A percentile compares a stretch with the other conserved stretches of the same genome.
Evolutionary conservation across 1,140 invertebrate genomes (phyloP).

Genomic region (Scylla paramamosain): DNA sequence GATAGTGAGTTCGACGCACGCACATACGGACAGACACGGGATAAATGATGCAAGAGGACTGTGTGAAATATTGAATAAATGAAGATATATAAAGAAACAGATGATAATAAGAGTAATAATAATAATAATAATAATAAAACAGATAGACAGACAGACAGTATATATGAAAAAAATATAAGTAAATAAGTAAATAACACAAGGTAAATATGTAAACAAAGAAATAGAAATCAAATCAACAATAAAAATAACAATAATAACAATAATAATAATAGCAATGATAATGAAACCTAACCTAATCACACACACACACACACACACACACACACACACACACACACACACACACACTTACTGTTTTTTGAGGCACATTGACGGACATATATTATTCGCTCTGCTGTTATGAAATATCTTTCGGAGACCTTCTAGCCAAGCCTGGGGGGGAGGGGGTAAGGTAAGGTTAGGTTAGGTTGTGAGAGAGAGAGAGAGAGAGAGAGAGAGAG

Average conservation of each 20-base stretch:
- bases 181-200: too few relatives aligned
- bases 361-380: constrained; percentile 98
- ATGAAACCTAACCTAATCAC: too few relatives aligned
- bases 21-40: not conserved
- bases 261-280: too few relatives aligned
- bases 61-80: not conserved
- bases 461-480: not conserved
- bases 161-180: too few relatives aligned
- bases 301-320: too few relatives aligned
- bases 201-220: too few relatives aligned
- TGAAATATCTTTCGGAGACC: constrained; percentile 96
- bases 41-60: not conserved
- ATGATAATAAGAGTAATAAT: not conserved
- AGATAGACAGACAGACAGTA: too few relatives aligned
- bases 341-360: constrained; percentile 97
- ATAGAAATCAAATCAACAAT: too few relatives aligned
- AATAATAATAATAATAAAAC: too few relatives aligned
- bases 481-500: constrained; percentile 36
- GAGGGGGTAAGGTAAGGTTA: not conserved
- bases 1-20: not conserved
- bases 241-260: too few relatives aligned
- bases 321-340: constrained; percentile 3
- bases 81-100: not conserved
- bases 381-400: constrained; percentile 99
- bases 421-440: constrained; percentile 93